Percentiles rank a stretch among this genome's conserved stretches.
Evolutionary conservation across 2,113 vertebrate species (phyloP).

Genomic region (Eclectus roratus): DNA sequence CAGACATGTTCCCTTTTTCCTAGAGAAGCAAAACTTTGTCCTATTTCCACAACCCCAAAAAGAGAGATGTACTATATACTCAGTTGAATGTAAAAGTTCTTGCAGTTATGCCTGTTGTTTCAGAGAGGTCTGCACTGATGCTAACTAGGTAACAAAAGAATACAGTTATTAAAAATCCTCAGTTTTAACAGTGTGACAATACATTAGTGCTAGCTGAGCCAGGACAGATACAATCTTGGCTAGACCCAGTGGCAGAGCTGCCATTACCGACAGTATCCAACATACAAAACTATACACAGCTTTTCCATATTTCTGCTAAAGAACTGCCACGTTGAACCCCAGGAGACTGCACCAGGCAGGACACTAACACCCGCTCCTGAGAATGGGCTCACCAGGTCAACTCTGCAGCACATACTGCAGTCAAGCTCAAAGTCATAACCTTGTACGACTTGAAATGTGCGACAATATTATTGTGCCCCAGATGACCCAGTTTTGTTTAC

Average conservation of each 20-base stretch:
- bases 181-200: neutral
- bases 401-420: neutral
- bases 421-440: neutral
- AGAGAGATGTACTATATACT: neutral
- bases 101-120: neutral
- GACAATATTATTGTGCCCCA: neutral
- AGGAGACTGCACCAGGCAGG: neutral
- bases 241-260: neutral
- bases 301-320: neutral
- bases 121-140: neutral
- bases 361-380: neutral
- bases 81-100: neutral
- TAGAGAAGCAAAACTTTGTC: neutral
- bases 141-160: neutral
- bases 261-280: neutral
- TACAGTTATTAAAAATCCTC: neutral
- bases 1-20: neutral
- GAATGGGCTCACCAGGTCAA: neutral
- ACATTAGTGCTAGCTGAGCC: neutral
- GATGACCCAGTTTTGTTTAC: neutral
- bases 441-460: neutral
- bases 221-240: neutral
- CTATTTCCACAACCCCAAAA: neutral
- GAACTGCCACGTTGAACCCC: neutral
- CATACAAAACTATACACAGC: fast-evolving